These are phyloP conservation scores for Arrhamphus sclerolepis DNA, from an alignment of 2,797 vertebrate genomes.

Conservation along the genomic window DNA sequence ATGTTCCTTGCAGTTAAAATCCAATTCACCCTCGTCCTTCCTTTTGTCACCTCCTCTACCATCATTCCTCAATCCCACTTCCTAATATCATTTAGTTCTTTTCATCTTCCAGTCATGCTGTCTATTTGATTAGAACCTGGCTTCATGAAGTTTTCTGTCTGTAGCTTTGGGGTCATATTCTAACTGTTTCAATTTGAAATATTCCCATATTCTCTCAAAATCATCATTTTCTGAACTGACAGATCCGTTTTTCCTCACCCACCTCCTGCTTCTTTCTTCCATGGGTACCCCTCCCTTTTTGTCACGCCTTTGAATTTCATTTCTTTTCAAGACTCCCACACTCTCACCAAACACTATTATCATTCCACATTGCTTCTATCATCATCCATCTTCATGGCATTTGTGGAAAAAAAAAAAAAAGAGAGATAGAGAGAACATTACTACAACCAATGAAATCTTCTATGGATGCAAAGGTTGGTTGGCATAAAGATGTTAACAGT, in stretches of 20 bases:
- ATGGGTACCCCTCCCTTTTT: not conserved
- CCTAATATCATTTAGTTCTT: slow-evolving; percentile 25
- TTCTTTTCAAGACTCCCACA: not conserved
- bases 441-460: too few species aligned
- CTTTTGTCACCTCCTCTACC: slow-evolving; percentile 24
- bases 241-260: not conserved
- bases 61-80: slow-evolving; percentile 8
- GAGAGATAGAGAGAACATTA: too few species aligned
- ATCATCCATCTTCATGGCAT: too few species aligned
- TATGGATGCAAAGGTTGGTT: too few species aligned
- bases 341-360: not conserved
- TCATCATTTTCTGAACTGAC: slow-evolving; percentile 6
- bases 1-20: slow-evolving; percentile 22
- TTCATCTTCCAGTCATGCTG: slow-evolving; percentile 45
- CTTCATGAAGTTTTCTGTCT: slow-evolving; percentile 28
- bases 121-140: slow-evolving; percentile 29
- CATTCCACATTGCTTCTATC: not conserved
- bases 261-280: not conserved
- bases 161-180: slow-evolving; percentile 37
- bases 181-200: slow-evolving; percentile 25
- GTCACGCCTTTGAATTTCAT: not conserved
- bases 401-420: too few species aligned
- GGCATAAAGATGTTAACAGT: too few species aligned
- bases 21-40: slow-evolving; percentile 27
- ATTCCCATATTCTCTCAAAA: not conserved